Percentiles rank a stretch among this genome's conserved stretches.
phyloP scores from a whole-genome alignment of 2,888 invertebrate genomes.

The Deroplatys truncata region DNA sequence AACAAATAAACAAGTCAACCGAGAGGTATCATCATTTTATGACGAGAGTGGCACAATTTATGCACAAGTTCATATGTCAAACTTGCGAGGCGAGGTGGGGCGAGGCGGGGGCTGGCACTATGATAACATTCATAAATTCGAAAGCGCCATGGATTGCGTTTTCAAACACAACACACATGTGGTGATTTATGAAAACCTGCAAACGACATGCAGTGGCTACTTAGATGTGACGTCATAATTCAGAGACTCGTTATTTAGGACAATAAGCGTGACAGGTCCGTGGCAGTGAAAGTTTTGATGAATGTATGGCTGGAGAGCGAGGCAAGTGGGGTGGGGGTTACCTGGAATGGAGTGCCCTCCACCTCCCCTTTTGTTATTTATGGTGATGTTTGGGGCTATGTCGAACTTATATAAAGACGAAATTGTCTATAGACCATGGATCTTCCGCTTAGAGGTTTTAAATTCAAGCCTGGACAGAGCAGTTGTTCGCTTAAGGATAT shows the following conservation, averaged over 20 bases:
- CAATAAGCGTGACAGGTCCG: neutral
- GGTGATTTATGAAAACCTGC: neutral
- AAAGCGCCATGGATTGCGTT: neutral
- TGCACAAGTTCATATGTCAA: neutral
- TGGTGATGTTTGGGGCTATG: neutral
- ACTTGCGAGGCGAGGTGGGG: neutral
- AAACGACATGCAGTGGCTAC: neutral
- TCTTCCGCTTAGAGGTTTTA: too few species aligned
- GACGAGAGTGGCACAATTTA: neutral
- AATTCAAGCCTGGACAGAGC: too few species aligned
- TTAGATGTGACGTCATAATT: neutral
- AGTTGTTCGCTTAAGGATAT: too few species aligned
- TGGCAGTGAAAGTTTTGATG: neutral
- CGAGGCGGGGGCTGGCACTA: neutral
- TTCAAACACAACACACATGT: neutral
- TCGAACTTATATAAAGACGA: neutral
- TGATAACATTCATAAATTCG: neutral
- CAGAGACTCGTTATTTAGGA: neutral
- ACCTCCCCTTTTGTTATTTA: neutral
- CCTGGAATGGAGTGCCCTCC: neutral
- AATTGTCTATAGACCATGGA: too few species aligned
- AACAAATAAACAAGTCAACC: neutral
- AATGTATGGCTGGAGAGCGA: neutral
- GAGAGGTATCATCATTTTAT: neutral
- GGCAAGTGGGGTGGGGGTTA: neutral